phyloP scores from a whole-genome alignment of 2,797 vertebrate genomes.

The Chelonia mydas region DNA sequence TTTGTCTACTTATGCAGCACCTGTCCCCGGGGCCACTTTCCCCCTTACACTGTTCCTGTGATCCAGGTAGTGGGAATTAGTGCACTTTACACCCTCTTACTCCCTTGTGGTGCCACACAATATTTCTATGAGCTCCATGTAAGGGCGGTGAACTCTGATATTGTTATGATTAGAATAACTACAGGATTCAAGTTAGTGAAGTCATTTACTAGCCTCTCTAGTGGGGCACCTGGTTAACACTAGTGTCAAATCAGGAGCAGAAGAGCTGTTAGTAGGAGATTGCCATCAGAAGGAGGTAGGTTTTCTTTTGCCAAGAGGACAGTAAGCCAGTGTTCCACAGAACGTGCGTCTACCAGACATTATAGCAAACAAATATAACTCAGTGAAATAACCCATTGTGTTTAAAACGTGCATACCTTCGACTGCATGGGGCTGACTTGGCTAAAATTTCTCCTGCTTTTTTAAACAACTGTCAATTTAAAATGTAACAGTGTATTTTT shows the following conservation, averaged over 20 bases:
- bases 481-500: background rate
- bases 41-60: background rate
- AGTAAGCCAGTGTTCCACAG: background rate
- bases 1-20: background rate
- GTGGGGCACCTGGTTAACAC: background rate
- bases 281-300: fast-evolving
- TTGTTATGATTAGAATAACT: background rate
- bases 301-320: background rate
- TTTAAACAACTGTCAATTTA: background rate
- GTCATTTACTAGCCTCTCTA: background rate
- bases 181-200: background rate
- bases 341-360: background rate
- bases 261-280: background rate
- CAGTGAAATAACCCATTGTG: background rate
- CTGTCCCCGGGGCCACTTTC: background rate
- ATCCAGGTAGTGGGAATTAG: background rate
- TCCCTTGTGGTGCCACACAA: background rate
- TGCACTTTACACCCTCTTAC: background rate
- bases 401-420: background rate
- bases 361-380: background rate
- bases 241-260: background rate
- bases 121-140: background rate
- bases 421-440: background rate
- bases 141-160: background rate
- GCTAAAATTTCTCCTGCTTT: background rate